These are phyloP conservation scores for Limosa lapponica DNA, from an alignment of 2,797 vertebrate species.

Conservation along the genomic window DNA sequence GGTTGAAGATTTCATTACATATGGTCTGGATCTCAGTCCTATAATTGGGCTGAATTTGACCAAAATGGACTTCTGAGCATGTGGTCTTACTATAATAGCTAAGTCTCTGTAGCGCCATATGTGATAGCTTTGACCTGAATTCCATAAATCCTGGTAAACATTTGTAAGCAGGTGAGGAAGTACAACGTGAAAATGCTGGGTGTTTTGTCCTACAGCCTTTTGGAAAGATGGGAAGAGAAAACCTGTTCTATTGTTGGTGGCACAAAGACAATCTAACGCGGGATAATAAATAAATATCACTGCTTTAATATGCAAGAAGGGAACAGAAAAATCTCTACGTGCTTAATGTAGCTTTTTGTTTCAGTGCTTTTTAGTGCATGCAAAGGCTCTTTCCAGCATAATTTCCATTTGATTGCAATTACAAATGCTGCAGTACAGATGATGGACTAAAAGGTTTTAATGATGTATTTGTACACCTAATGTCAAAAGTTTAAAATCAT, in stretches of 20 bases:
- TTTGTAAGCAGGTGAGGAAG: background rate
- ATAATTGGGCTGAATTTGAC: background rate
- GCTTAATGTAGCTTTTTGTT: background rate
- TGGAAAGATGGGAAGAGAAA: background rate
- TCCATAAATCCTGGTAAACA: background rate
- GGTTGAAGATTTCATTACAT: background rate
- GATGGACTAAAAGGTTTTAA: background rate
- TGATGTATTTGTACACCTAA: background rate
- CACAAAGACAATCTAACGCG: background rate
- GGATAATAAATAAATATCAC: background rate
- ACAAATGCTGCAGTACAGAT: background rate
- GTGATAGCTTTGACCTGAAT: background rate
- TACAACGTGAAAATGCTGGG: background rate
- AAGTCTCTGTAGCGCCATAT: accelerated
- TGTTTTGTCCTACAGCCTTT: background rate
- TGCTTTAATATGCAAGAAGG: background rate
- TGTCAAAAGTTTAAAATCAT: background rate
- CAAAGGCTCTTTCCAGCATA: background rate
- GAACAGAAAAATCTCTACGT: background rate
- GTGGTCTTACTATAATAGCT: background rate
- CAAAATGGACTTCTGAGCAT: background rate
- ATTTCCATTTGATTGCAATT: background rate
- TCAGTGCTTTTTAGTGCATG: background rate
- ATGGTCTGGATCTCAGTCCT: background rate
- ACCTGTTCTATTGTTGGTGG: background rate